phyloP scores from a whole-genome alignment of 2,797 vertebrate genomes.

The Cacajao melanocephalus region DNA sequence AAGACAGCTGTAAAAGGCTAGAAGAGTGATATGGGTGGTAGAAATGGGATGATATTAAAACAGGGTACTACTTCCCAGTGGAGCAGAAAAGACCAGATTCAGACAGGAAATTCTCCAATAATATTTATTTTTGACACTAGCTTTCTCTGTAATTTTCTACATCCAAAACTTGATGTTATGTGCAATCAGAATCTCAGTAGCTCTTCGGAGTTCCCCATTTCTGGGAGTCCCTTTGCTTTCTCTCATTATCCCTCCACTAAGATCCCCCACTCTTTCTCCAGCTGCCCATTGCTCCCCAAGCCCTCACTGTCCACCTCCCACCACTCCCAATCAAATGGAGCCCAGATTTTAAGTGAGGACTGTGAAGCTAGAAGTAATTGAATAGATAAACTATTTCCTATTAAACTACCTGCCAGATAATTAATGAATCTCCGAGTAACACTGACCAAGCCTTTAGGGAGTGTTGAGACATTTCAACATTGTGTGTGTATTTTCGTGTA shows the following conservation, averaged over 20 bases:
- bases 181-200: neutral
- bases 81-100: neutral
- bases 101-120: neutral
- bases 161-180: neutral
- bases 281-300: no score
- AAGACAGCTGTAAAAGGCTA: neutral
- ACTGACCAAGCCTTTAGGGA: neutral
- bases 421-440: neutral
- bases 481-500: neutral
- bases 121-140: neutral
- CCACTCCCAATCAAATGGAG: neutral
- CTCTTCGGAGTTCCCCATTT: neutral
- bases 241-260: neutral
- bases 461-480: neutral
- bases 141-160: slow-evolving; percentile 3
- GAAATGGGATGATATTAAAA: neutral
- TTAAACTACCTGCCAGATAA: neutral
- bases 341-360: neutral
- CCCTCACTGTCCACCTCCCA: neutral
- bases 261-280: neutral
- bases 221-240: neutral
- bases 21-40: neutral
- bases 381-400: neutral
- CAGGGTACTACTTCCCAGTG: neutral
- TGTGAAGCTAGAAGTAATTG: neutral